Percentiles rank a stretch among this genome's conserved stretches.
Conservation (phyloP, 1,140 invertebrate species). For the Macrostomum lignano region DNA sequence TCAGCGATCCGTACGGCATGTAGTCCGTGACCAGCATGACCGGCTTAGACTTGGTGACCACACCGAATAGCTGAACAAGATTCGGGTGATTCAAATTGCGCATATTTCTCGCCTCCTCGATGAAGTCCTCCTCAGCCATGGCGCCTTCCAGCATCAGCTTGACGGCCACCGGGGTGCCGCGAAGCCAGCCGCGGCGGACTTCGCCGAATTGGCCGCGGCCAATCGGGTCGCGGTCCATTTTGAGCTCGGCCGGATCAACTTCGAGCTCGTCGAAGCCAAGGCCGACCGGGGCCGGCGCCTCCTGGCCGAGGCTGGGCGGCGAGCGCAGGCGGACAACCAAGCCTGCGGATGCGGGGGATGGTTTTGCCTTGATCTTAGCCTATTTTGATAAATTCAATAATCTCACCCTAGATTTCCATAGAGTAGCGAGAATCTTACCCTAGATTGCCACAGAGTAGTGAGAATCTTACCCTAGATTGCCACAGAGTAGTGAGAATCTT, state of each 20-base stretch:
- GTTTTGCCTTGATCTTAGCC: too few relatives aligned
- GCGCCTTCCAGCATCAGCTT: conserved; percentile 90
- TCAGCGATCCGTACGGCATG: conserved; percentile 47
- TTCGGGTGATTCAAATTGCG: conserved; percentile 67
- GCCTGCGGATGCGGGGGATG: too few relatives aligned
- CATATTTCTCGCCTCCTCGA: conserved; percentile 80
- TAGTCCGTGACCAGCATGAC: conserved; percentile 86
- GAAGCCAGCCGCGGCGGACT: conserved; percentile 39
- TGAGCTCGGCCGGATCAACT: conserved; percentile 5
- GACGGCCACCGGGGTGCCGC: conserved; percentile 58
- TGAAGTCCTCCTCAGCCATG: conserved; percentile 80
- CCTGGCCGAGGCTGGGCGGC: conserved; percentile 46
- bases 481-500: too few relatives aligned
- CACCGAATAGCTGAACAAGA: conserved; percentile 73
- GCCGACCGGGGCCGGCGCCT: conserved; percentile 56
- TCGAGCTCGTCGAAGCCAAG: conserved; percentile 48
- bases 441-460: too few relatives aligned
- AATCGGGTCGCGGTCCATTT: conserved; percentile 1
- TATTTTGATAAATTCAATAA: too few relatives aligned
- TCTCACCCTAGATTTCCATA: too few relatives aligned
- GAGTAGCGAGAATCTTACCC: too few relatives aligned
- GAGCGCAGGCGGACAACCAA: conserved; percentile 16
- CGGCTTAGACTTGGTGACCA: conserved; percentile 65
- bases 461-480: too few relatives aligned
- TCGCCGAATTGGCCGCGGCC: conserved; percentile 4